These are phyloP conservation scores for Porites rus DNA, from an alignment of 92 coral and sea anemone genomes.

Conservation along the genomic window DNA sequence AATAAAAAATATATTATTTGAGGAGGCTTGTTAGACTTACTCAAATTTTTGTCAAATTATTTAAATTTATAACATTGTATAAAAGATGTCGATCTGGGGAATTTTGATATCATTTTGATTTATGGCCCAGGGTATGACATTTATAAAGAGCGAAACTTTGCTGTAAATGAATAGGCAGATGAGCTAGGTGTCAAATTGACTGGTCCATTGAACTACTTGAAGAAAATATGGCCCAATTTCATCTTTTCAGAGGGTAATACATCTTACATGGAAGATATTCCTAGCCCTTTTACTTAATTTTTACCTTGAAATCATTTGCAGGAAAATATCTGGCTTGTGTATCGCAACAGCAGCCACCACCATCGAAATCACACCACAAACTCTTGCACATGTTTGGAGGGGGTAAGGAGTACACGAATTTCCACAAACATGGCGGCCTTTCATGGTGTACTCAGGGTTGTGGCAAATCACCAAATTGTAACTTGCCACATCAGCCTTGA, in stretches of 20 bases:
- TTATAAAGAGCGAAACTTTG: no score
- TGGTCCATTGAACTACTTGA: no score
- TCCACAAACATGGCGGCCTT: constrained; percentile 25
- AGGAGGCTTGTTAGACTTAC: no score
- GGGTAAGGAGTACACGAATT: constrained; percentile 33
- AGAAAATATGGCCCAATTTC: no score
- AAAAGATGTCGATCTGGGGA: no score
- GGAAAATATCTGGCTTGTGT: background rate
- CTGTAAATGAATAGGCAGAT: no score
- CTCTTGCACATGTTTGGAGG: constrained; percentile 34
- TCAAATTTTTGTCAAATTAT: no score
- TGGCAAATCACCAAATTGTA: constrained; percentile 29
- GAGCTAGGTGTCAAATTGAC: no score
- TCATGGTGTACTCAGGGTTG: constrained; percentile 8
- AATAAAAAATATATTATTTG: no score
- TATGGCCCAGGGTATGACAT: no score
- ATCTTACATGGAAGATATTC: background rate
- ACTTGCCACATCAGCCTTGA: background rate
- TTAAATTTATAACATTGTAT: no score
- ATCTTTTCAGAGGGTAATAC: background rate
- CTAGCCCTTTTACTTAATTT: background rate
- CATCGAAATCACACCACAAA: constrained; percentile 38
- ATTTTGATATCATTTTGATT: no score
- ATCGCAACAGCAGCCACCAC: constrained; percentile 44
- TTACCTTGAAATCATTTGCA: constrained; percentile 17